phyloP scores from a whole-genome alignment of 2,888 invertebrate species.

The Thelaira solivaga region DNA sequence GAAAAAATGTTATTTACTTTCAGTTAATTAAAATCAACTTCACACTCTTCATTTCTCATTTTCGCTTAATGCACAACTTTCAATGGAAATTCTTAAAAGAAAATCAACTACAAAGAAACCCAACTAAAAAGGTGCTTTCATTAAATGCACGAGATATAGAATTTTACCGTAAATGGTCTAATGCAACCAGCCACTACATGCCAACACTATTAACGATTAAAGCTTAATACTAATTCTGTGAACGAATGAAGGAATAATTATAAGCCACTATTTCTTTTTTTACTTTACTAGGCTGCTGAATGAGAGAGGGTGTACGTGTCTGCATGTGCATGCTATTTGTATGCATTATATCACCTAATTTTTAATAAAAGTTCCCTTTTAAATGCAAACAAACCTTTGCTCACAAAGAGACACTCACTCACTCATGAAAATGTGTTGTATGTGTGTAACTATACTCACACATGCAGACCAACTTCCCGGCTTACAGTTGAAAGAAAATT shows the following conservation, averaged over 20 bases:
- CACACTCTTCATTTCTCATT: constrained; percentile 46
- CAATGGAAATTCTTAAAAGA: constrained; percentile 40
- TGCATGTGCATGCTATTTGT: not conserved
- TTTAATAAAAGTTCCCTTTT: constrained; percentile 43
- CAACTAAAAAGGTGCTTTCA: constrained; percentile 23
- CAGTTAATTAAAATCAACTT: constrained; percentile 54
- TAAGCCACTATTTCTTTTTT: not conserved
- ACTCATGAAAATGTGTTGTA: not conserved
- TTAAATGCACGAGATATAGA: constrained; percentile 5
- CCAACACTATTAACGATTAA: constrained; percentile 4
- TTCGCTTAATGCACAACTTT: constrained; percentile 32
- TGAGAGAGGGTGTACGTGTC: not conserved
- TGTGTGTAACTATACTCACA: not conserved
- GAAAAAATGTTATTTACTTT: constrained; percentile 45
- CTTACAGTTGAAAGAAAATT: not conserved
- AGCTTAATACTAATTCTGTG: not conserved
- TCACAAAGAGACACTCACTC: not conserved
- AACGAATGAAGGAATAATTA: no score
- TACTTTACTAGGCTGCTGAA: not conserved
- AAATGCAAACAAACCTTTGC: constrained; percentile 30
- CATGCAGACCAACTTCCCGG: not conserved
- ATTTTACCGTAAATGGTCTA: constrained; percentile 36
- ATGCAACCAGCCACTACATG: no score
- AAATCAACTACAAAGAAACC: constrained; percentile 5
- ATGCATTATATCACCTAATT: constrained; percentile 48